phyloP scores from a whole-genome alignment of 2,888 invertebrate genomes.

The Drosophila paranaensis region DNA sequence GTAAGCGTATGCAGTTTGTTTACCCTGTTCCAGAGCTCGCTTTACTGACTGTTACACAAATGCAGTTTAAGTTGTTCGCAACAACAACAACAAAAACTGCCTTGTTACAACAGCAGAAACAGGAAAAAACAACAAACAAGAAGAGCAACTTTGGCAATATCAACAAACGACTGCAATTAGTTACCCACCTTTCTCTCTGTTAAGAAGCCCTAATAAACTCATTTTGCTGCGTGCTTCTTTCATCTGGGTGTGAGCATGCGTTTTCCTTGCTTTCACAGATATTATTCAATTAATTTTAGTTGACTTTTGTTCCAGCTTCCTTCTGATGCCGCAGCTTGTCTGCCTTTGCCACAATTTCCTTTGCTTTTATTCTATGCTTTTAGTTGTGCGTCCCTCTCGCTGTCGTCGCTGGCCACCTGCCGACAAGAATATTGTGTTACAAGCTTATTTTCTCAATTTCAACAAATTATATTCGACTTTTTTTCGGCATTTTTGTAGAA shows the following conservation, averaged over 20 bases:
- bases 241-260: not conserved
- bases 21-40: constrained; percentile 25
- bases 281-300: constrained; percentile 39
- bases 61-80: constrained; percentile 52
- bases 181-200: constrained; percentile 72
- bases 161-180: constrained; percentile 11
- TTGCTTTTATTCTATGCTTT: constrained; percentile 22
- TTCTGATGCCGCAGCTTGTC: constrained; percentile 9
- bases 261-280: constrained; percentile 15
- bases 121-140: constrained; percentile 8
- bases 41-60: constrained; percentile 41
- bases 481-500: not conserved
- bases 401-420: constrained; percentile 45
- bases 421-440: constrained; percentile 24
- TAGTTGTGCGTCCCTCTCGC: constrained; percentile 21
- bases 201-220: constrained; percentile 64
- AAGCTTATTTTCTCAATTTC: constrained; percentile 13
- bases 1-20: constrained; percentile 38
- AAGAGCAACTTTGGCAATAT: constrained; percentile 1
- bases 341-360: constrained; percentile 6
- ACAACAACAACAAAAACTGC: constrained; percentile 24
- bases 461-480: not conserved
- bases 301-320: constrained; percentile 38
- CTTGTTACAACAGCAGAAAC: constrained; percentile 30
- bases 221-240: constrained; percentile 69